Percentiles rank a stretch among this genome's conserved stretches.
phyloP scores from a whole-genome alignment of 2,888 invertebrate genomes.

The Eucriotettix oculatus region DNA sequence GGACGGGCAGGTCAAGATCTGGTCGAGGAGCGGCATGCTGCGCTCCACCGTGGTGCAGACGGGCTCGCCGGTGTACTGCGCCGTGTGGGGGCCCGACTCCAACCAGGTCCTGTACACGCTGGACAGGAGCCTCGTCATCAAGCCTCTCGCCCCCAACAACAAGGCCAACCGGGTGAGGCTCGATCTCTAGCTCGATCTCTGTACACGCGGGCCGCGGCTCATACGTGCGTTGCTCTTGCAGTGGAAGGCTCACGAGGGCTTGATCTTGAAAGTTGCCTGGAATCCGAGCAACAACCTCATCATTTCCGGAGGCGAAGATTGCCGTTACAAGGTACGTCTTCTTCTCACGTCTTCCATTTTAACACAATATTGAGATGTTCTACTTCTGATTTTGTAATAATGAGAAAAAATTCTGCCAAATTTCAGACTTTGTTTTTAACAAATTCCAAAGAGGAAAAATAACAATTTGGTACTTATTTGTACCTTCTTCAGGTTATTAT shows the following conservation, averaged over 20 bases:
- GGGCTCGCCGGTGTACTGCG: conserved; percentile 63
- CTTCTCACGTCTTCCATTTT: too few species aligned
- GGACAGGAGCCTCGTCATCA: conserved; percentile 37
- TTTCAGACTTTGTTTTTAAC: too few species aligned
- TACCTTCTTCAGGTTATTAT: too few species aligned
- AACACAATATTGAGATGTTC: too few species aligned
- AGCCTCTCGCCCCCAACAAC: conserved; percentile 35
- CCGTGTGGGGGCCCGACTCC: conserved; percentile 53
- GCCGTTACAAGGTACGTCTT: conserved; percentile 51
- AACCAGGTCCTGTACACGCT: conserved; percentile 36
- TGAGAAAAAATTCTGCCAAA: too few species aligned
- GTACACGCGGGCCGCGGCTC: too few species aligned
- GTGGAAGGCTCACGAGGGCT: conserved; percentile 95
- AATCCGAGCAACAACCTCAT: conserved; percentile 36
- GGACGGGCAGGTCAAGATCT: conserved; percentile 90
- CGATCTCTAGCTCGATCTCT: too few species aligned
- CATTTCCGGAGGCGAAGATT: conserved; percentile 52
- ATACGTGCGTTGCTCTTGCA: too few species aligned
- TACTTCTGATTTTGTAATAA: too few species aligned
- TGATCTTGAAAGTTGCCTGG: conserved; percentile 57
- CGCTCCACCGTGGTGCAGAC: conserved; percentile 78
- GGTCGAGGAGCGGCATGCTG: conserved; percentile 90
- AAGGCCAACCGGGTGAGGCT: conserved; percentile 22
- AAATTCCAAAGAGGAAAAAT: too few species aligned
- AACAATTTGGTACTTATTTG: too few species aligned